Evolutionary conservation across 1,140 invertebrate species (phyloP), one percentile per base, ranked within the genome.

Genomic region (Cyrtorhinus lividipennis): DNA sequence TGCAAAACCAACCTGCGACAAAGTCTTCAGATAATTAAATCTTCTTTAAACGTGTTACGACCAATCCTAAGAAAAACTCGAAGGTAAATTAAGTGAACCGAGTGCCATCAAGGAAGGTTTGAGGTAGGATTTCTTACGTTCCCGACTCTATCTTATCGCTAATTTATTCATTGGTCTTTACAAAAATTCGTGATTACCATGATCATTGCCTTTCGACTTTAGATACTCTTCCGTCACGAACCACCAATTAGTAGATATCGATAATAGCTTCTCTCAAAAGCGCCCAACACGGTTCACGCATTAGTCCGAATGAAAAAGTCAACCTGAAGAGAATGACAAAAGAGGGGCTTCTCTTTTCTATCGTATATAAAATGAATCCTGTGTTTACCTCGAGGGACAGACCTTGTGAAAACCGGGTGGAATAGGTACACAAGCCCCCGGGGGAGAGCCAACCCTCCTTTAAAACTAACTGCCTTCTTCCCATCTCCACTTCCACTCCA

Each of bases 381-480:
- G 48, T 53, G 48, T 53, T 53, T 53, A 22, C 48, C 48, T 53
- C 48, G 48, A 53, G 48, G 48, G 48, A 53, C 48, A 53, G 10
- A 13, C 20, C 48, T 53, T 53, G 48, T 53, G 48, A 20, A 53
- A 53, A 53, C 48, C 12, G 20, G 48, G 48, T 53, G 20, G 48
- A 53, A 53, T 53, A 12, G 48, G 48, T 53, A 53, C 18, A 53
- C 48, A 53, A n/a, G 48, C 48, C 48, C 48, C 48, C 10, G 18
- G 48, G 48, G 20, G 20, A 22, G 12, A 12, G 10, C 3, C 8
- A 22, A 53, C 48, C 48, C 18, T 53, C 48, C 38, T 44, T 44
- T 44, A n/a, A 44, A 53, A 38, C 30, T 22, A 53, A 53, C 48
- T 53, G 48, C 48, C 20, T 53, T 53, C 30, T 38, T 15, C 30